phyloP scores from a whole-genome alignment of 2,888 invertebrate genomes.

The Rosalia funebris region DNA sequence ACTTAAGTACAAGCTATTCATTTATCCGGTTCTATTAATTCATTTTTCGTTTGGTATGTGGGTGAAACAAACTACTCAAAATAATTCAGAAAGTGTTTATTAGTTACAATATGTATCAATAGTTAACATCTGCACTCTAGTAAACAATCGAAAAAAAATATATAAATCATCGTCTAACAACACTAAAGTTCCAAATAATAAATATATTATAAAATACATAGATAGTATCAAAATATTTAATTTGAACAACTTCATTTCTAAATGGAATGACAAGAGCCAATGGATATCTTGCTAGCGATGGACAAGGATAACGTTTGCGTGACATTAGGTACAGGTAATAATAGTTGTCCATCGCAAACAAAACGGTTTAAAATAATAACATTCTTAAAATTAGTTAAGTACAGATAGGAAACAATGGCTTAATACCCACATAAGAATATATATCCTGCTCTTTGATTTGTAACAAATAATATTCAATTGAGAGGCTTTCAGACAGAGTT shows the following conservation, averaged over 20 bases:
- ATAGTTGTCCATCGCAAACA: slow-evolving; percentile 28
- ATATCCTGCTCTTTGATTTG: no score
- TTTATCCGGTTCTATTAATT: no score
- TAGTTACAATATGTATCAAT: slow-evolving; percentile 57
- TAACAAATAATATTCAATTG: no score
- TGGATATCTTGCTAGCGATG: slow-evolving; percentile 7
- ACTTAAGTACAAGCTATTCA: no score
- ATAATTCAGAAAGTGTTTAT: slow-evolving; percentile 56
- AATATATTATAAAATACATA: slow-evolving; percentile 49
- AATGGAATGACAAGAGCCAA: slow-evolving; percentile 52
- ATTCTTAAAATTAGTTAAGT: slow-evolving; percentile 47
- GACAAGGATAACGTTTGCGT: not conserved
- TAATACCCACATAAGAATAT: slow-evolving; percentile 18
- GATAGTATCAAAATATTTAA: slow-evolving; percentile 46
- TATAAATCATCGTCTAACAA: slow-evolving; percentile 30
- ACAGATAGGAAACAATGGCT: slow-evolving; percentile 35
- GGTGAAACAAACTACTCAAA: not conserved
- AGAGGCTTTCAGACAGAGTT: no score
- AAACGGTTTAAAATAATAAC: slow-evolving; percentile 35
- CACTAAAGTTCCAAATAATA: slow-evolving; percentile 31
- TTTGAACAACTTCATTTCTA: slow-evolving; percentile 39
- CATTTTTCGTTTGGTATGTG: no score
- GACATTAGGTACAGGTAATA: slow-evolving; percentile 17
- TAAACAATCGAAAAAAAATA: slow-evolving; percentile 45
- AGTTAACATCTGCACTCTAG: slow-evolving; percentile 58